Conservation (phyloP, 2,888 invertebrate species). For the Leptura quadrifasciata region DNA sequence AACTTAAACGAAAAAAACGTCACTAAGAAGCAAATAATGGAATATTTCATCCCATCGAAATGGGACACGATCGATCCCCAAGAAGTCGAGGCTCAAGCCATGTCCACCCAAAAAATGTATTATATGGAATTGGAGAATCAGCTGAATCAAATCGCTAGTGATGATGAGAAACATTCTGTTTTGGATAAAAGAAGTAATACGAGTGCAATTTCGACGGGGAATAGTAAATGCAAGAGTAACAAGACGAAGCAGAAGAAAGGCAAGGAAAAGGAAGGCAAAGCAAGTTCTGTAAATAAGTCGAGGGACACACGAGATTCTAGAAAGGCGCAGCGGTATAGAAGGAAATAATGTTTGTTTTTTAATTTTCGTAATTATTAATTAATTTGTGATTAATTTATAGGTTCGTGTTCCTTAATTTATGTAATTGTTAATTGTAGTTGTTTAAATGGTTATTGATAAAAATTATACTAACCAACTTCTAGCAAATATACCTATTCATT, state of each 20-base stretch:
- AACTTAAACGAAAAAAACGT: constrained; percentile 21
- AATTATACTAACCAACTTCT: neutral
- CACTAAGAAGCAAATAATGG: constrained; percentile 53
- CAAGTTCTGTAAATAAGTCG: neutral
- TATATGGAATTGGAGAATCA: constrained; percentile 75
- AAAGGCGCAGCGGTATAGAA: constrained; percentile 1
- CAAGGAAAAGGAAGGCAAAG: constrained; percentile 18
- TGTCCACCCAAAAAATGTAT: constrained; percentile 90
- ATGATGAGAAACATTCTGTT: neutral
- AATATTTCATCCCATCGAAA: constrained; percentile 89
- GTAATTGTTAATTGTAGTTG: neutral
- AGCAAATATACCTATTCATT: too few relatives aligned
- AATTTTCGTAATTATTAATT: neutral
- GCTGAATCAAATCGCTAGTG: neutral
- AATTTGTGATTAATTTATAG: neutral
- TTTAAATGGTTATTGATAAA: neutral
- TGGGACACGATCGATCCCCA: constrained; percentile 97
- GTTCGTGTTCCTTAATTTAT: neutral
- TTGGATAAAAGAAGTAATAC: neutral
- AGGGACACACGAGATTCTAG: constrained; percentile 1
- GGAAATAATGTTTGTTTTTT: constrained; percentile 9
- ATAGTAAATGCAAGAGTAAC: neutral
- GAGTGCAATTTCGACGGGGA: neutral
- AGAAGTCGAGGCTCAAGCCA: constrained; percentile 85
- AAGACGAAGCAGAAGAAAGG: constrained; percentile 12